Percentiles rank a stretch among this genome's conserved stretches.
phyloP scores from a whole-genome alignment of 1,140 invertebrate genomes.

The Notospermus geniculatus region DNA sequence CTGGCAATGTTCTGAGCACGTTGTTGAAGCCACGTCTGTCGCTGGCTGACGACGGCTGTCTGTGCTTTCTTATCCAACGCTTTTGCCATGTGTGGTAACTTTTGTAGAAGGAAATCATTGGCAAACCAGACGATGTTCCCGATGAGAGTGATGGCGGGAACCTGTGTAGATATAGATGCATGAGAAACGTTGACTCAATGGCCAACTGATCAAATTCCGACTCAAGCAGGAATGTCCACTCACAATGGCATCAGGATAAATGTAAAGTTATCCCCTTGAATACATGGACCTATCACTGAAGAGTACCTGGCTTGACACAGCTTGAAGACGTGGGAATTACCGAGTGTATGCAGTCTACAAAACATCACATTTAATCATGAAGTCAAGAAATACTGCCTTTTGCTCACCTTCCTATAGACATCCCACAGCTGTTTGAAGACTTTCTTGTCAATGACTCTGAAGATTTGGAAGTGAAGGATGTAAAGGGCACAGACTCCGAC shows the following conservation, averaged over 20 bases:
- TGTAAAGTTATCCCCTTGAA: no score
- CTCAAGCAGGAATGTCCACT: no score
- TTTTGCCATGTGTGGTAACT: conserved; percentile 62
- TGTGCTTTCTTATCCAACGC: conserved; percentile 65
- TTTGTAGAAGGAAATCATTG: conserved; percentile 68
- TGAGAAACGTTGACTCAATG: no score
- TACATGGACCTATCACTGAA: no score
- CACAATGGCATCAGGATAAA: no score
- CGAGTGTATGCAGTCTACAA: not conserved
- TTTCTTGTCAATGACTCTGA: conserved; percentile 76
- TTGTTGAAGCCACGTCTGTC: conserved; percentile 61
- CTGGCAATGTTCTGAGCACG: conserved; percentile 63
- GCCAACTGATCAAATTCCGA: no score
- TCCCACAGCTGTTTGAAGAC: conserved; percentile 71
- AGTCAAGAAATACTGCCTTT: not conserved
- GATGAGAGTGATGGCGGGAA: conserved; percentile 70
- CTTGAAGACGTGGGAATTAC: not conserved
- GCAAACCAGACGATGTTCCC: conserved; percentile 80
- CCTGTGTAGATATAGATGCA: no score
- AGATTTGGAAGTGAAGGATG: conserved; percentile 72
- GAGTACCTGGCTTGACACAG: not conserved
- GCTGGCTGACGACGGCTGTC: conserved; percentile 58
- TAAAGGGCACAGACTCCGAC: conserved; percentile 71
- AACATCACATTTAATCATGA: not conserved
- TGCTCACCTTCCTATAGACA: conserved; percentile 70